Evolutionary conservation across 2,797 vertebrate genomes (phyloP).

Genomic region (Rhadinocentrus ornatus): DNA sequence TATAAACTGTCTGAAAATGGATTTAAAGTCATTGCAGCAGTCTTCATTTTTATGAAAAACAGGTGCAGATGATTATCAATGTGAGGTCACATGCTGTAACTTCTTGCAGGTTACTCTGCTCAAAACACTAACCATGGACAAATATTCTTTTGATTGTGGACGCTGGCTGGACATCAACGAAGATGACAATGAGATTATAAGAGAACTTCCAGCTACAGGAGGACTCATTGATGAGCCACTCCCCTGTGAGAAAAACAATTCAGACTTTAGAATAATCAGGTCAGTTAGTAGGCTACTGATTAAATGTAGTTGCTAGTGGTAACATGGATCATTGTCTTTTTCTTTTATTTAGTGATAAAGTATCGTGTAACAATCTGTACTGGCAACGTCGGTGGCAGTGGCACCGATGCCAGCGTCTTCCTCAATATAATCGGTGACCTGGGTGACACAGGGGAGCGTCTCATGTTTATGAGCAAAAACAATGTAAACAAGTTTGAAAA

Average conservation of each 20-base stretch:
- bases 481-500: conserved; percentile 96
- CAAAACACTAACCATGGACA: conserved; percentile 92
- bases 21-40: not conserved
- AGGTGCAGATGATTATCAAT: not conserved
- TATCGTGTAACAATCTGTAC: conserved; percentile 93
- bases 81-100: conserved; percentile 1
- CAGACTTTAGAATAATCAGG: not conserved
- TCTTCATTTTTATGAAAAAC: conserved; percentile 8
- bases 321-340: not conserved
- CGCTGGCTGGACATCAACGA: conserved; percentile 98
- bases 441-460: conserved; percentile 93
- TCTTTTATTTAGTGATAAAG: conserved; percentile 86
- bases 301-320: not conserved
- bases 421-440: conserved; percentile 89
- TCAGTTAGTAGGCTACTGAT: not conserved
- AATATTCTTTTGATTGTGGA: conserved; percentile 92
- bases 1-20: not conserved
- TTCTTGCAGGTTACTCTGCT: conserved; percentile 88
- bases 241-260: conserved; percentile 80
- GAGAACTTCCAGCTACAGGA: conserved; percentile 92
- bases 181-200: conserved; percentile 93
- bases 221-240: conserved; percentile 85
- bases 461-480: conserved; percentile 93
- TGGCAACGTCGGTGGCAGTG: conserved; percentile 88
- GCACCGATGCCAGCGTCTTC: conserved; percentile 93